A percentile compares a stretch with the other conserved stretches of the same genome.
Conservation (phyloP, 2,113 vertebrate genomes). For the Opisthocomus hoazin region DNA sequence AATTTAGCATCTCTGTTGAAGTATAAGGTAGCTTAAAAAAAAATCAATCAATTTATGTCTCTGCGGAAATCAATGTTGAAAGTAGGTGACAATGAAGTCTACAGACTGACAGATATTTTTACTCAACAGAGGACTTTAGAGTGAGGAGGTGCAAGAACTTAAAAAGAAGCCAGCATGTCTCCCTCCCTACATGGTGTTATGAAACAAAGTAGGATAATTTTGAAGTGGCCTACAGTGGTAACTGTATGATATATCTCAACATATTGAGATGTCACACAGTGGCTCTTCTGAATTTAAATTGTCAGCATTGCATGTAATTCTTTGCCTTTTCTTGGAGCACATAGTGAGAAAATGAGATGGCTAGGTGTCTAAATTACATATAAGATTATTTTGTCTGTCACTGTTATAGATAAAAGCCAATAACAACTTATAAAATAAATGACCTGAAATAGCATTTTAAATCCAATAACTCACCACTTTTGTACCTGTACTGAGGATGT, state of each 20-base stretch:
- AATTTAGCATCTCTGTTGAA: background rate
- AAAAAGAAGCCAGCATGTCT: background rate
- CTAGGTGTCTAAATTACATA: constrained; percentile 5
- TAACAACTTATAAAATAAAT: constrained; percentile 7
- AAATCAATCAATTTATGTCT: background rate
- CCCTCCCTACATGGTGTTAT: background rate
- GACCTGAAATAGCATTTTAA: background rate
- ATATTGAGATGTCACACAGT: constrained; percentile 28
- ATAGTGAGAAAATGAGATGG: constrained; percentile 8
- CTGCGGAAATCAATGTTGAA: background rate
- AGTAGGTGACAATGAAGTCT: constrained; percentile 6
- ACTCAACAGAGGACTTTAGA: background rate
- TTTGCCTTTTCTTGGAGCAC: background rate
- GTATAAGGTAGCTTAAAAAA: background rate
- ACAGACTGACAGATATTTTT: constrained; percentile 1
- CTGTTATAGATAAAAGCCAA: background rate
- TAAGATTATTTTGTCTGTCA: background rate
- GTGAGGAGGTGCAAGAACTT: background rate
- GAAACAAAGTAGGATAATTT: constrained; percentile 36
- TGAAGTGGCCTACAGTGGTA: constrained; percentile 48
- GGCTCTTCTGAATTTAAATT: constrained; percentile 2
- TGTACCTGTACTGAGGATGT: background rate
- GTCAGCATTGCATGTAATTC: background rate
- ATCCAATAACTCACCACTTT: background rate
- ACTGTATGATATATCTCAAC: constrained; percentile 5